These are phyloP conservation scores for Ichneumon xanthorius DNA, from an alignment of 2,888 invertebrate genomes.

Conservation along the genomic window DNA sequence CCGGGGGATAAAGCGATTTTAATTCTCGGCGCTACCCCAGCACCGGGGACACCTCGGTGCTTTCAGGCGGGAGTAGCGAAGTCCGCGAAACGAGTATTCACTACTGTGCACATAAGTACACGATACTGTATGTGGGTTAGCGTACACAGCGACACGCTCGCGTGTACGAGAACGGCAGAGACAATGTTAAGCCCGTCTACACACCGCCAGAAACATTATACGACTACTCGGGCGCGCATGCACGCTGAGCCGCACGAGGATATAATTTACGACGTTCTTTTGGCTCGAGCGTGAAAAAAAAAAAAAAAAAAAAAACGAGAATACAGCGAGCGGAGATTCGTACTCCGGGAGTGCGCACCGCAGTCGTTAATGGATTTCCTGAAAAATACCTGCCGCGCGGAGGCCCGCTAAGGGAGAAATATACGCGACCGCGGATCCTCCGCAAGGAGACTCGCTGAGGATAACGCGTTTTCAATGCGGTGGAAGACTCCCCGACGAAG, in stretches of 20 bases:
- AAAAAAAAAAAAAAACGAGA: slow-evolving; percentile 20
- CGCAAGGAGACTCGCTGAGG: slow-evolving; percentile 3
- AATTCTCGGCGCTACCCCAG: slow-evolving; percentile 53
- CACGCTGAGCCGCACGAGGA: slow-evolving; percentile 7
- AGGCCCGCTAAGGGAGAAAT: background rate
- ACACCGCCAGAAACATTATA: slow-evolving; percentile 3
- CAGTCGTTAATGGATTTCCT: slow-evolving; percentile 26
- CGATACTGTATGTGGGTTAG: slow-evolving; percentile 1
- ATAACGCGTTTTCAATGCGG: slow-evolving; percentile 29
- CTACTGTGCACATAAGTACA: slow-evolving; percentile 5
- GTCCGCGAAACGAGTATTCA: slow-evolving; percentile 47
- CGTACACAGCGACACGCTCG: background rate
- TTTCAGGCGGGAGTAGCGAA: slow-evolving; percentile 34
- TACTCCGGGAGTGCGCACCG: background rate
- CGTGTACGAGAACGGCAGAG: background rate
- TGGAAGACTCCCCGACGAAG: background rate
- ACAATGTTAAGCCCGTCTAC: slow-evolving; percentile 26
- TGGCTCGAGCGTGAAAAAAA: background rate
- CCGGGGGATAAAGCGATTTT: slow-evolving; percentile 64
- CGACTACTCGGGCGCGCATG: background rate
- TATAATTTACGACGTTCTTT: slow-evolving; percentile 26
- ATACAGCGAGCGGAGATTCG: background rate
- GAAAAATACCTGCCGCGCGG: background rate
- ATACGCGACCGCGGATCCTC: background rate
- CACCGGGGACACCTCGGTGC: slow-evolving; percentile 11